Percentiles rank a stretch among this genome's conserved stretches.
Evolutionary conservation across 2,888 invertebrate genomes (phyloP).

Genomic region (Tillus elongatus): DNA sequence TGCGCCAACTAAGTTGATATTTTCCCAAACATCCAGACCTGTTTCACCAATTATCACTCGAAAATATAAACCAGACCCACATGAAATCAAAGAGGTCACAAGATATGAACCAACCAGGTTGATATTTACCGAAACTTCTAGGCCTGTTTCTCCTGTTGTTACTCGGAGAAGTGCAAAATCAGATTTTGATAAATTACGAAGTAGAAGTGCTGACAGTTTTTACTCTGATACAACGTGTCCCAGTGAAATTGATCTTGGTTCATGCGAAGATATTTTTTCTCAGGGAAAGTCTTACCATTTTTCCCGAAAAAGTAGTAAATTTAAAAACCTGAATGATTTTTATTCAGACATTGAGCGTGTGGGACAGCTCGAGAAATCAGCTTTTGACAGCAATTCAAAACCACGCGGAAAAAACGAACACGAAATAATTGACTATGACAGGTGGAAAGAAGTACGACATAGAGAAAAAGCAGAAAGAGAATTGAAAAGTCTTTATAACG

Average conservation of each 20-base stretch:
- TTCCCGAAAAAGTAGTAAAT: constrained; percentile 64
- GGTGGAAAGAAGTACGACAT: constrained; percentile 72
- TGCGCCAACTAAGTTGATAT: constrained; percentile 2
- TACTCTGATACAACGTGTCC: neutral
- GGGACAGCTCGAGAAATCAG: constrained; percentile 68
- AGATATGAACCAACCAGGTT: neutral
- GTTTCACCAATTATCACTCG: constrained; percentile 13
- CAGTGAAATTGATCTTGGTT: too few relatives aligned
- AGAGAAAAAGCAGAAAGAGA: constrained; percentile 78
- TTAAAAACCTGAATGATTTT: constrained; percentile 76
- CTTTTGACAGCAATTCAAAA: constrained; percentile 59
- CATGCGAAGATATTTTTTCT: too few relatives aligned
- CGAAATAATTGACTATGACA: constrained; percentile 77
- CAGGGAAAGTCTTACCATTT: too few relatives aligned
- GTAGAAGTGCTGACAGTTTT: neutral
- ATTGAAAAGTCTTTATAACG: constrained; percentile 63
- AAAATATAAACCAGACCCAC: neutral
- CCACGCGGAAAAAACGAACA: constrained; percentile 65
- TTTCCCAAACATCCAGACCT: constrained; percentile 10
- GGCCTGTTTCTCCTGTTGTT: constrained; percentile 2
- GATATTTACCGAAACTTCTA: constrained; percentile 2
- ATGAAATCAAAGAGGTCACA: neutral
- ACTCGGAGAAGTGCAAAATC: too few relatives aligned
- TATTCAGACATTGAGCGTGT: constrained; percentile 79
- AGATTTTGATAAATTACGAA: neutral